Evolutionary conservation across 2,797 vertebrate genomes (phyloP), one percentile per base, ranked within the genome.

Genomic region (Anguilla anguilla): DNA sequence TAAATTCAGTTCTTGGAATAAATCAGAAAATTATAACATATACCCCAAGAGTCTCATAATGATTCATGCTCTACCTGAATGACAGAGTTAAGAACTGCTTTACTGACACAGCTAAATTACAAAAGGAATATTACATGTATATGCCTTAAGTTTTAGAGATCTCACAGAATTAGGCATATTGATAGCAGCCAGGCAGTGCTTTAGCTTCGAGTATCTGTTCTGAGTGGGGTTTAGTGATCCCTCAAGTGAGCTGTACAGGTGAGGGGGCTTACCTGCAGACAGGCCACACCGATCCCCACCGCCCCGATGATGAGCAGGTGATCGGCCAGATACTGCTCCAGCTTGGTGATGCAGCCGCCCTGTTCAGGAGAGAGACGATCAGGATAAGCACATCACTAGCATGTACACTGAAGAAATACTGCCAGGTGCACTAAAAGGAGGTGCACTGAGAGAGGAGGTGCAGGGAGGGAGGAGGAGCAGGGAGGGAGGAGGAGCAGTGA

Each of bases 251-350:
- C 7, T 46, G n/a, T 31, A 15, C 82, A 55, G 22, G 61, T 35
- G 69, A 77, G 25, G 49, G 69, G 19, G 6, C 96, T 92, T 90
- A 98, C 97, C 96, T 97, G 97, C 81, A 98, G 93, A 91, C 97
- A 98, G 85, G 97, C 97, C 90, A 97, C 96, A 31, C 97, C 97
- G 6, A 97, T 96, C 51, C 97, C 97, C 85, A 97, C 96, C 0
- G 97, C 97, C 0, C 97, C 97, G 0, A 97, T 97, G 49, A 98
- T 93, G 89, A 97, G 91, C 83, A 97, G 95, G 91, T 97, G 97
- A 87, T 97, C 96, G 0, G 96, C 96, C 89, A 98, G 92, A 92
- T 97, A 97, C 91, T 95, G 93, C 89, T 97, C 97, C 92, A 98
- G 93, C 90, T 96, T 97, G 39, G 95, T 93, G 91, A 97, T 96